Evolutionary conservation across 2,888 invertebrate species (phyloP), one percentile per base, ranked within the genome.

Genomic region (Lydus trimaculatus): DNA sequence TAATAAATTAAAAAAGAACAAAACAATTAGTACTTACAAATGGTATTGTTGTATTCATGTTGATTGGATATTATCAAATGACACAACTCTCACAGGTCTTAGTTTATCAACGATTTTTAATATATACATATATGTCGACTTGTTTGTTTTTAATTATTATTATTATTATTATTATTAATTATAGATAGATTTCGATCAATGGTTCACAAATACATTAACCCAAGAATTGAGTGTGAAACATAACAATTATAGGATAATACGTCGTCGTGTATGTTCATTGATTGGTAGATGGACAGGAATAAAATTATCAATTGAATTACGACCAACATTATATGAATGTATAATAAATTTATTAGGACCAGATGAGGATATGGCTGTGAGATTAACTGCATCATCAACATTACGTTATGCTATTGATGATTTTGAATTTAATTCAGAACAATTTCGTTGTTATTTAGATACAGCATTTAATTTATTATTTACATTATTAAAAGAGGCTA

Each of bases 181-280:
- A 20, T 79, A 93, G 91, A 90, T 98, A 48, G 94, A 97, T 84
- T 98, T 98, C 84, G 96, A 98, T 84, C 90, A 92, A 76, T 98
- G 97, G 97, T 94, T 98, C 78, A 90, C 91, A 15, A 92, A 91
- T 56, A 92, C 94, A 43, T 85, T 98, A 62, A 89, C 93, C 65
- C 90, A 91, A 79, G 97, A 98, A 84, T 85, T 98, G 69, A 92
- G 93, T 82, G 89, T 94, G 23, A 92, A 92, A 80, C 93, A 93
- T 73, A 91, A 92, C 71, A 94, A 94, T 81, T 96, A 94, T 81
- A 90, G 94, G 80, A 93, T 97, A 72, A 91, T 97, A 60, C 88
- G 96, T 64, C 89, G 95, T 73, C 87, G 96, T 74, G 92, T 95
- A n/a, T 93, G 94, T 71, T 94, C 94, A 89, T 87, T 97, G 56